Conservation (phyloP, 2,113 vertebrate species). For the Xiphophorus maculatus region DNA sequence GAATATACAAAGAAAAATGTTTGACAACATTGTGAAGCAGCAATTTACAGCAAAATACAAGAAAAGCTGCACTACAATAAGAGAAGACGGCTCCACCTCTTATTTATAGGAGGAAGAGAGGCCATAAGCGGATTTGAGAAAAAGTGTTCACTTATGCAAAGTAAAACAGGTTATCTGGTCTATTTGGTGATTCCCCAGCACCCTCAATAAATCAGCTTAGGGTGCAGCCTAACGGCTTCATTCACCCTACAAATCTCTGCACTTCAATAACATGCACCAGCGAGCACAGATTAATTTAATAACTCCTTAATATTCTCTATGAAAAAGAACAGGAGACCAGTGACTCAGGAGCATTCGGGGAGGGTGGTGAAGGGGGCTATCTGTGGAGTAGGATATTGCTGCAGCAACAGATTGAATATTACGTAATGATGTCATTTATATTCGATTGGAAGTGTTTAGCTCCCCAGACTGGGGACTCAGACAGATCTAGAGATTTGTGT, state of each 20-base stretch:
- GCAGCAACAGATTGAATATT: constrained; percentile 81
- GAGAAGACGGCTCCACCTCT: not conserved
- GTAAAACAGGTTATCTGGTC: constrained; percentile 83
- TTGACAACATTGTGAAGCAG: constrained; percentile 12
- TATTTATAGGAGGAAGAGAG: not conserved
- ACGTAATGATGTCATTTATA: constrained; percentile 82
- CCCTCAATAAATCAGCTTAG: constrained; percentile 85
- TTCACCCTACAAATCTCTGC: constrained; percentile 82
- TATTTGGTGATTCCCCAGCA: constrained; percentile 80
- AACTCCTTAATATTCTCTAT: constrained; percentile 84
- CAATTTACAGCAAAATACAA: constrained; percentile 44
- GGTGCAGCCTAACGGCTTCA: constrained; percentile 79
- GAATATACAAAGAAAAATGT: constrained; percentile 36
- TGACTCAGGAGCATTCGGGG: constrained; percentile 69
- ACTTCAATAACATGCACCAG: constrained; percentile 84
- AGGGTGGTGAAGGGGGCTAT: constrained; percentile 55
- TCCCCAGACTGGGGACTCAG: constrained; percentile 59
- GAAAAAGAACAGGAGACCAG: constrained; percentile 71
- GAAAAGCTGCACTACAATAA: constrained; percentile 43
- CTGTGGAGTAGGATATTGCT: constrained; percentile 78
- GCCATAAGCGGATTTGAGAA: constrained; percentile 75
- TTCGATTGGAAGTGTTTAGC: constrained; percentile 70
- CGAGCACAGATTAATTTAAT: constrained; percentile 85
- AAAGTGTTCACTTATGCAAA: constrained; percentile 83
- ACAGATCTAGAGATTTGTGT: constrained; percentile 66